Evolutionary conservation across 2,888 invertebrate genomes (phyloP).

Genomic region (Maniola hyperantus): DNA sequence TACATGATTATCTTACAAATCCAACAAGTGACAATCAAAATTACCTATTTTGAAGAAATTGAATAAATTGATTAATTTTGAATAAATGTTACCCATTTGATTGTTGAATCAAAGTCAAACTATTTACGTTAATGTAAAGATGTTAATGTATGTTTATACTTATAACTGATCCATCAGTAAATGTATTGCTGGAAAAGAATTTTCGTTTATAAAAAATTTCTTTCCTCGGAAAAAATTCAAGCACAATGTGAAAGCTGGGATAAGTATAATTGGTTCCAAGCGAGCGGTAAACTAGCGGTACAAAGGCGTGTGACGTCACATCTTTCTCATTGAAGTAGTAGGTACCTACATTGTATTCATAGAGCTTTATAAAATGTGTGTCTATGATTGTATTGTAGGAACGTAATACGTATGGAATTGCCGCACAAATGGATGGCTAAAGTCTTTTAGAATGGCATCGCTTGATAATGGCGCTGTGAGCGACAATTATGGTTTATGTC

Average conservation of each 20-base stretch:
- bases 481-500: not conserved
- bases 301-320: conserved; percentile 28
- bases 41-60: too few relatives aligned
- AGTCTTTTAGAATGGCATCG: not conserved
- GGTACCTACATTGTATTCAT: too few relatives aligned
- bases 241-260: conserved; percentile 14
- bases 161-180: too few relatives aligned
- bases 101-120: too few relatives aligned
- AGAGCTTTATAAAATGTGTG: too few relatives aligned
- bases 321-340: not conserved
- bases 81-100: too few relatives aligned
- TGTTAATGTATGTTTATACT: too few relatives aligned
- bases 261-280: conserved; percentile 29
- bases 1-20: too few relatives aligned
- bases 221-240: conserved; percentile 3
- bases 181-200: not conserved
- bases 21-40: too few relatives aligned
- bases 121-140: too few relatives aligned
- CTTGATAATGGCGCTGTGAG: conserved; percentile 8
- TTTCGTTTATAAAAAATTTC: not conserved
- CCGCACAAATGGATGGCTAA: conserved; percentile 10
- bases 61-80: too few relatives aligned
- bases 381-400: conserved; percentile 1
- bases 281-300: not conserved
- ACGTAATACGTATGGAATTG: conserved; percentile 9